Percentiles rank a stretch among this genome's conserved stretches.
These are phyloP conservation scores for Okamejei kenojei DNA, from an alignment of 2,797 vertebrate genomes.

Conservation along the genomic window DNA sequence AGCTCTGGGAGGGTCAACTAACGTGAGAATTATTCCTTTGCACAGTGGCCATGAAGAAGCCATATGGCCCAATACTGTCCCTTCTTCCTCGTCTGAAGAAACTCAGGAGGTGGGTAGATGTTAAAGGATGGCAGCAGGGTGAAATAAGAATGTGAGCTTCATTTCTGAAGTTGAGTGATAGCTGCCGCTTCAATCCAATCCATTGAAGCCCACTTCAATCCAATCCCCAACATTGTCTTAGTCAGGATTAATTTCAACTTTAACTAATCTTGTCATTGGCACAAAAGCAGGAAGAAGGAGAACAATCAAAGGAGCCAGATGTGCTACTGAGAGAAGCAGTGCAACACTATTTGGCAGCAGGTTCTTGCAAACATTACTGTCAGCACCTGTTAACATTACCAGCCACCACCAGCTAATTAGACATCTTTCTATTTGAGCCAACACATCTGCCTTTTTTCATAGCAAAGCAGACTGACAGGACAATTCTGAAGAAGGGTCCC, in stretches of 20 bases:
- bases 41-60: neutral
- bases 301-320: constrained; percentile 24
- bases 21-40: neutral
- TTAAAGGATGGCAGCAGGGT: neutral
- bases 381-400: constrained; percentile 29
- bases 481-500: no score
- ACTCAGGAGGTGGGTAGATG: neutral
- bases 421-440: neutral
- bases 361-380: constrained; percentile 10
- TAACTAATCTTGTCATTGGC: constrained; percentile 22
- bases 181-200: no score
- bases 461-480: neutral
- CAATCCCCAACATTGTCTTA: neutral
- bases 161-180: neutral
- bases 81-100: neutral
- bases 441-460: neutral
- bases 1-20: neutral
- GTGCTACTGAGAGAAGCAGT: neutral
- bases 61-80: neutral
- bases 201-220: no score
- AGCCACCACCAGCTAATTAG: neutral
- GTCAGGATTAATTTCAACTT: constrained; percentile 24
- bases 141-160: neutral
- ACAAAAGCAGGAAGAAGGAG: neutral
- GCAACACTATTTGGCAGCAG: neutral